Evolutionary conservation across 2,113 vertebrate genomes (phyloP), one percentile per base, ranked within the genome.

Genomic region (Athene cunicularia): DNA sequence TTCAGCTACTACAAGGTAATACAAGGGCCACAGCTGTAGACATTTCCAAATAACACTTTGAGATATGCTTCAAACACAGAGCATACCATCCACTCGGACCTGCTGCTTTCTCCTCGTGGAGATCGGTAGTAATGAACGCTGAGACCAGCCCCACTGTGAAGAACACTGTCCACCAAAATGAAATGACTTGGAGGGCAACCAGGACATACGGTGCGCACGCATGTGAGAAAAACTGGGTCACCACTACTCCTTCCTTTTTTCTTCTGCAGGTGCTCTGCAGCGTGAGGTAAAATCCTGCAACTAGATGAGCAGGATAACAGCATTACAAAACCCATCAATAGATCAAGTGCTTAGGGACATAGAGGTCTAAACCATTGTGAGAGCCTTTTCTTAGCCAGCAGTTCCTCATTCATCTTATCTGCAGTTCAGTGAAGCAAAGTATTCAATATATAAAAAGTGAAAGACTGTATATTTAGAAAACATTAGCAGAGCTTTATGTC

Each of bases 341-440:
- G 91, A 86, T 94, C 93, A 86, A 90, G 71, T n/a, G 33, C 63
- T 83, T 58, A 76, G 88, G 49, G 83, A 95, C 32, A 83, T 3
- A 68, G 39, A 66, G 74, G 64, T 89, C 96, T 93, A 80, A 87
- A 87, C 28, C 60, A 68, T 56, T 60, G n/a, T 30, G 55, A 70
- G 77, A 32, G 33, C 73, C 85, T 63, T 96, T 93, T 85, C 90
- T 74, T 84, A 96, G 70, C 79, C 91, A 90, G 58, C 80, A 91
- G 91, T 77, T 94, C n/a, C 62, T 52, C 73, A 94, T 95, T 96
- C 91, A 93, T 95, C 95, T 97, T 93, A 89, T 86, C 87, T 81
- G 35, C 59, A 86, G 62, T 88, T 94, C 90, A 81, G 56, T 87
- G 67, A 95, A 95, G 62, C 58, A 56, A 37, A 93, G 52, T 72